These are phyloP conservation scores for Phyllotis vaccarum DNA, from an alignment of 2,797 vertebrate species.

Conservation along the genomic window DNA sequence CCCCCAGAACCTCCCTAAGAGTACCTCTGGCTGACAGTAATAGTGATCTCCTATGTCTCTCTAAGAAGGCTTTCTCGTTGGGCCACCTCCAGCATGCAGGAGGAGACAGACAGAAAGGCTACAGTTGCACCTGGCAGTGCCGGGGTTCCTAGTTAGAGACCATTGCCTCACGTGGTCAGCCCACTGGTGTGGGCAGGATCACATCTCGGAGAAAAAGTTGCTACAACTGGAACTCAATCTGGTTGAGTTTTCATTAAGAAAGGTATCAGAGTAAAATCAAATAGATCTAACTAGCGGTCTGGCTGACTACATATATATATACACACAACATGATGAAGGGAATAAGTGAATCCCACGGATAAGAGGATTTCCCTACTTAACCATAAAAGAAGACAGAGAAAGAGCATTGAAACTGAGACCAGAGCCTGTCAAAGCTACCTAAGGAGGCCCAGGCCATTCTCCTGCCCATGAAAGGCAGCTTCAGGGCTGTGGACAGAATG, in stretches of 20 bases:
- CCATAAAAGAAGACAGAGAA: conserved; percentile 75
- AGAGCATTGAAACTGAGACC: conserved; percentile 69
- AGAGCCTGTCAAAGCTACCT: conserved; percentile 69
- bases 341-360: conserved; percentile 83
- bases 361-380: conserved; percentile 87
- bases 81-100: neutral
- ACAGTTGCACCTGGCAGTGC: neutral
- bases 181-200: neutral
- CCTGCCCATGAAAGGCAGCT: neutral
- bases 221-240: conserved; percentile 31
- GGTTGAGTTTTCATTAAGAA: neutral
- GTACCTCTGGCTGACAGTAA: no score
- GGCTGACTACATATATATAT: conserved; percentile 35
- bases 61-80: neutral
- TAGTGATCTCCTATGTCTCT: neutral
- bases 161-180: neutral
- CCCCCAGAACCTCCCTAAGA: neutral
- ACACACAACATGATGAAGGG: conserved; percentile 23
- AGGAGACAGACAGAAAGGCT: neutral
- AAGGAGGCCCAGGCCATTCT: conserved; percentile 34
- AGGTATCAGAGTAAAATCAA: conserved; percentile 47
- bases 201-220: neutral
- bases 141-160: neutral
- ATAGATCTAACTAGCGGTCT: conserved; percentile 26
- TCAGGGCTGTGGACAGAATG: neutral